Base-by-base conservation (phyloP, 2,888 invertebrate genomes). In the Lutraria lutraria region DNA sequence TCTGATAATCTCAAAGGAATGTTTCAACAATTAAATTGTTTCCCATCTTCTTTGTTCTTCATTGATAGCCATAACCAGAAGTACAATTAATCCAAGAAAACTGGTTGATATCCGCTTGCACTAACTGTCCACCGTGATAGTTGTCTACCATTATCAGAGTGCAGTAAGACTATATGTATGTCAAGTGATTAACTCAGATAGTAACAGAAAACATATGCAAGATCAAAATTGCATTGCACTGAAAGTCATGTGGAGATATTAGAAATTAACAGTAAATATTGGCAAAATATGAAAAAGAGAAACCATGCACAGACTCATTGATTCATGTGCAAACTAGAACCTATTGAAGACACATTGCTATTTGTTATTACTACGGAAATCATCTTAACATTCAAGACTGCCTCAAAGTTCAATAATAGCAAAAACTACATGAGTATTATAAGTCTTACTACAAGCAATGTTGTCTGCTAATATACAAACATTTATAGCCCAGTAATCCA, bases 261-360 rank as follows among this genome's bases (percentile, higher is more conserved):
- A 68, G 63, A 68, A 68, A 68, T 68, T 68, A 68, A 25, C 12
- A 68, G 63, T 12, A 25, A n/a, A 25, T 68, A 68, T 68, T 68
- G 63, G 25, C 10, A 68, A 68, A 68, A 68, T 68, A n/a, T 68
- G 63, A 25, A 68, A 68, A 68, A 8, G 63, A n/a, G 63, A 68
- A 68, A 68, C n/a, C 63, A 68, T 68, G 63, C 25, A 68, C 3
- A 8, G 25, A 68, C n/a, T 68, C 25, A 25, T 10, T 68, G 25
- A 2, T n/a, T 25, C 2, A 8, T 8, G 25, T 68, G 21, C 63
- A 68, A 68, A 68, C 63, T n/a, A 25, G 25, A 68, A n/a, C 63
- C 63, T 68, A 68, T 68, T 25, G 25, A 68, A 68, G 63, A 68
- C 25, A 68, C 63, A 0, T 10, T 68, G 63, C 13, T 25, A 68